Evolutionary conservation across 1,140 invertebrate genomes (phyloP), one percentile per base, ranked within the genome.

Genomic region (Spodoptera litura): DNA sequence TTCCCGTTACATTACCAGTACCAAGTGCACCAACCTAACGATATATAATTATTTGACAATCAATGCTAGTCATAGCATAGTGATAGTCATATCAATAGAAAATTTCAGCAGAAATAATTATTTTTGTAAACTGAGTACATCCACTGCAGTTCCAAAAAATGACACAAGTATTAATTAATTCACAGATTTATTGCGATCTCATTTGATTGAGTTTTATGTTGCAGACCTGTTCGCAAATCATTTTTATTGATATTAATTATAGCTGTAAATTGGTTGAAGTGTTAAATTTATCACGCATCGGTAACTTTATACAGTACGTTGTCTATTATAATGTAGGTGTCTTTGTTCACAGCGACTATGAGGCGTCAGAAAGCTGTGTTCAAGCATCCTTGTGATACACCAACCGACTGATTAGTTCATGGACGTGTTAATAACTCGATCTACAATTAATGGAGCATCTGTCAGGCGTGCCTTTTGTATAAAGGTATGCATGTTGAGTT

Each of bases 161-260:
- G 20, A n/a, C 20, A 58, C 15, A 25, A 8, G 2, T 56, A 15
- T 0, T 10, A n/a, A 15, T 15, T 10, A 62, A 38, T 13, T 11
- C 35, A 12, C 49, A 68, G 20, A 53, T 70, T 70, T 70, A 52
- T 31, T 6, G 11, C 6, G 49, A 12, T 13, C 49, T 70, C 49
- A 53, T 70, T 70, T 70, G 51, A 70, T 68, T 52, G 49, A 53
- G 49, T 27, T 64, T 68, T 68, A 68, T 53, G 49, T 51, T 31
- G 49, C 8, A 6, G 64, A 13, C 64, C 8, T 12, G 62, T 44
- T 49, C 25, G 15, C 62, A 64, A 64, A 64, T 53, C 64, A 53
- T 6, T n/a, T 11, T 68, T 3, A 53, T 53, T 52, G 20, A 68
- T 52, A 68, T 52, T 52, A 52, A 70, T 70, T 31, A n/a, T 0